Percentiles rank a stretch among this genome's conserved stretches.
phyloP scores from a whole-genome alignment of 1,140 invertebrate species.

The Caerostris extrusa region DNA sequence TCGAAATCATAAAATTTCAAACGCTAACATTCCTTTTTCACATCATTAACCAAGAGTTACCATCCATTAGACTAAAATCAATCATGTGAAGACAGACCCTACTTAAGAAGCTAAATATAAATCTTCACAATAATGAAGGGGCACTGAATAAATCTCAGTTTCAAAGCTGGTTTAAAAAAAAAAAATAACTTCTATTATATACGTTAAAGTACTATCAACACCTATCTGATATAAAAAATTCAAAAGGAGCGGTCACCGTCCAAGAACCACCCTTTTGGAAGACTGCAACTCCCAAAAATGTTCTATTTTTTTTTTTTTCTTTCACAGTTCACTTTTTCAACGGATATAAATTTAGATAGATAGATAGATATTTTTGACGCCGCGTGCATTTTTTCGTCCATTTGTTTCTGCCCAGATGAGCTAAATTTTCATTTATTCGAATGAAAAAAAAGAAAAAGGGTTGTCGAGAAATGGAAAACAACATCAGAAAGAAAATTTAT shows the following conservation, averaged over 20 bases:
- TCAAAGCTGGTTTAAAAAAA: neutral
- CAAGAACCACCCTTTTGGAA: conserved; percentile 12
- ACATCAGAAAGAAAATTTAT: no score
- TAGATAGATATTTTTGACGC: conserved; percentile 15
- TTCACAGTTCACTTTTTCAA: no score
- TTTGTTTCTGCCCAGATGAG: neutral
- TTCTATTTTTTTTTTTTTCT: neutral
- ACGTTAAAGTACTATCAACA: conserved; percentile 31
- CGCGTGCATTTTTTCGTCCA: no score
- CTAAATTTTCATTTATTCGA: neutral
- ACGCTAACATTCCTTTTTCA: neutral
- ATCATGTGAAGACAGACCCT: neutral
- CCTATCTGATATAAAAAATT: neutral
- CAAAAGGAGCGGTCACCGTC: conserved; percentile 2
- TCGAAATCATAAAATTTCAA: no score
- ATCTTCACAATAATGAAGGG: neutral
- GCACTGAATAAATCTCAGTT: neutral
- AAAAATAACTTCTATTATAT: neutral
- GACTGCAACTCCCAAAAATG: neutral
- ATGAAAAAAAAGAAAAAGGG: no score
- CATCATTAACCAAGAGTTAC: neutral
- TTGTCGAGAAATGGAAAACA: no score
- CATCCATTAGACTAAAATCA: neutral
- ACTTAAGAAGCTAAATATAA: neutral
- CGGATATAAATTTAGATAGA: neutral